These are phyloP conservation scores for Bombylius major DNA, from an alignment of 2,888 invertebrate species.

Conservation along the genomic window DNA sequence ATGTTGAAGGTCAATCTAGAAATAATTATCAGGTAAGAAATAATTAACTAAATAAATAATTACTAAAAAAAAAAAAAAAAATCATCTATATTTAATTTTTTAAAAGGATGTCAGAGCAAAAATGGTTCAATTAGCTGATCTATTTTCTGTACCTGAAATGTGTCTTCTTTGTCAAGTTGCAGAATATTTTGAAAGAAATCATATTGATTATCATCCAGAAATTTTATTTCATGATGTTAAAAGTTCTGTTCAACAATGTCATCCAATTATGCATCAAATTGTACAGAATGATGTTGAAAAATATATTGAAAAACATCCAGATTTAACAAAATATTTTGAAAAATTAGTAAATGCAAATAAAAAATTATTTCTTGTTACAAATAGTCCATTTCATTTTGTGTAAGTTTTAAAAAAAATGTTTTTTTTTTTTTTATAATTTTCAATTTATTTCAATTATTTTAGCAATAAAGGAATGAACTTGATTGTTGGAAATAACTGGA, in stretches of 20 bases:
- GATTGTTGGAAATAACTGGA: constrained; percentile 80
- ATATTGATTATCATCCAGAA: constrained; percentile 89
- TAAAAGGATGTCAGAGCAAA: constrained; percentile 38
- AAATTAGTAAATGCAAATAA: constrained; percentile 62
- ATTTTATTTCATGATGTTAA: constrained; percentile 90
- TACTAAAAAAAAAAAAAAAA: background rate
- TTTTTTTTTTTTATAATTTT: background rate
- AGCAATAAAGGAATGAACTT: constrained; percentile 87
- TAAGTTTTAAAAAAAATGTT: constrained; percentile 40
- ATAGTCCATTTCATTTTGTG: constrained; percentile 94
- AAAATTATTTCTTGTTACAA: constrained; percentile 89
- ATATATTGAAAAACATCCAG: constrained; percentile 64
- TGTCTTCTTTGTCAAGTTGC: constrained; percentile 85
- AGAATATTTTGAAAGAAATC: constrained; percentile 79
- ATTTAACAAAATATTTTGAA: constrained; percentile 61
- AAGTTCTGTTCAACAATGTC: constrained; percentile 77
- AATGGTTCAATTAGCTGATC: constrained; percentile 91
- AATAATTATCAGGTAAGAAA: constrained; percentile 22
- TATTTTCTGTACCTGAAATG: constrained; percentile 96
- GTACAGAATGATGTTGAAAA: constrained; percentile 71
- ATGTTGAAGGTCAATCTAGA: constrained; percentile 68
- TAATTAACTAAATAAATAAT: background rate
- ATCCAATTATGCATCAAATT: constrained; percentile 78
- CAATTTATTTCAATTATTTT: constrained; percentile 8
- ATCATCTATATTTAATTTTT: constrained; percentile 2